Evolutionary conservation across 2,888 invertebrate genomes (phyloP).

Genomic region (Carpatolechia fugitivella): DNA sequence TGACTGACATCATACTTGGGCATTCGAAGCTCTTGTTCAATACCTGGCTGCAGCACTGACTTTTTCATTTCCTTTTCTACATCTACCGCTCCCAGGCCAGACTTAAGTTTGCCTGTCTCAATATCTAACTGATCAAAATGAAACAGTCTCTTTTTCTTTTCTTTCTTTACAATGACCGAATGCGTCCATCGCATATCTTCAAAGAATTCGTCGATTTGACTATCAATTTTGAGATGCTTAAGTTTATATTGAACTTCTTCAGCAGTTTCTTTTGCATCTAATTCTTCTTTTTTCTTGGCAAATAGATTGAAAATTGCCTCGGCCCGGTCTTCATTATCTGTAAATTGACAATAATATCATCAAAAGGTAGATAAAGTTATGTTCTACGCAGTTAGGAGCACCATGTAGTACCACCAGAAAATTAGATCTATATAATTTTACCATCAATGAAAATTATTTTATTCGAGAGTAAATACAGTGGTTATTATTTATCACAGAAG

Average conservation of each 20-base stretch:
- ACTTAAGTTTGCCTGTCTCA: slow-evolving; percentile 64
- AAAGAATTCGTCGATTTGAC: slow-evolving; percentile 60
- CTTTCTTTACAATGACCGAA: slow-evolving; percentile 47
- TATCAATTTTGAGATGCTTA: slow-evolving; percentile 54
- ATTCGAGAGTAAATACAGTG: too few relatives aligned
- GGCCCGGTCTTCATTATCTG: slow-evolving; percentile 56
- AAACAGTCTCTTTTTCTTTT: slow-evolving; percentile 45
- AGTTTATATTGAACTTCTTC: slow-evolving; percentile 55
- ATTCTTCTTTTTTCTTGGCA: slow-evolving; percentile 55
- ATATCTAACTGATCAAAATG: slow-evolving; percentile 59
- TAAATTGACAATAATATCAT: slow-evolving; percentile 17
- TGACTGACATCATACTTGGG: slow-evolving; percentile 80
- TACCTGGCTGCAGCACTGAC: slow-evolving; percentile 81
- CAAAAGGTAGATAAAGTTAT: too few relatives aligned
- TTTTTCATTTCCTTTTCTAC: slow-evolving; percentile 81
- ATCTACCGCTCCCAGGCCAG: slow-evolving; percentile 62
- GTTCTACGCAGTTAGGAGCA: too few relatives aligned
- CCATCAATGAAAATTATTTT: too few relatives aligned
- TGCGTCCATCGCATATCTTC: slow-evolving; percentile 65
- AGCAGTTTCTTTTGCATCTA: slow-evolving; percentile 42
- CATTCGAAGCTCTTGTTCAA: slow-evolving; percentile 81
- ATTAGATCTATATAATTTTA: too few relatives aligned
- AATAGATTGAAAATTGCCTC: slow-evolving; percentile 54
- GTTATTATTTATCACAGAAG: too few relatives aligned
- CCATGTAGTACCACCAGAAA: too few relatives aligned